Evolutionary conservation across 2,113 vertebrate species (phyloP).

Genomic region (Amphiprion ocellaris): DNA sequence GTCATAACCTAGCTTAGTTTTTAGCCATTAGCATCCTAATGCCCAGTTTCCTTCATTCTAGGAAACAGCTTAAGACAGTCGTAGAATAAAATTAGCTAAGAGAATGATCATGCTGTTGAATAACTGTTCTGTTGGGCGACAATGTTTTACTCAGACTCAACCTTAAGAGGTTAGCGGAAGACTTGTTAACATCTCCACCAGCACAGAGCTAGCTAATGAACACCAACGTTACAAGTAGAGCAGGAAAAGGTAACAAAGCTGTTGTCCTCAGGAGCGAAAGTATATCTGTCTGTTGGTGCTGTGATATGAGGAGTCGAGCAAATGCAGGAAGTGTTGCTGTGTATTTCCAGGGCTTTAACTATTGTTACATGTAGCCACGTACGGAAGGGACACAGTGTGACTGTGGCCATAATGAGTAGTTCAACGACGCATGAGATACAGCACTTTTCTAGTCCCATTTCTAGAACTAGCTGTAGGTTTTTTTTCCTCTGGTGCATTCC

Average conservation of each 20-base stretch:
- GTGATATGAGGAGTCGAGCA: too few species aligned
- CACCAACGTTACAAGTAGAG: not conserved
- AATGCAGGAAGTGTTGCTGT: not conserved
- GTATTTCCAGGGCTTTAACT: too few species aligned
- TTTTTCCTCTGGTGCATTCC: too few species aligned
- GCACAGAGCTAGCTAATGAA: constrained; percentile 17
- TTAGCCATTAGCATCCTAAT: constrained; percentile 27
- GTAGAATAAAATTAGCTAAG: not conserved
- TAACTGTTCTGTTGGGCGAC: not conserved
- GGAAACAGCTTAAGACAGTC: not conserved
- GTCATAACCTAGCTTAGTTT: constrained; percentile 16
- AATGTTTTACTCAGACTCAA: not conserved
- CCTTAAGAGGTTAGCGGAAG: not conserved
- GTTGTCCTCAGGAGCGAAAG: not conserved
- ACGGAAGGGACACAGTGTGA: too few species aligned
- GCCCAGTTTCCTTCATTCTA: not conserved
- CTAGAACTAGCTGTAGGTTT: too few species aligned
- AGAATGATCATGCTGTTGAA: not conserved
- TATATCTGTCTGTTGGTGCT: not conserved
- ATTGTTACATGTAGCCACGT: too few species aligned
- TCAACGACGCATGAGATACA: too few species aligned
- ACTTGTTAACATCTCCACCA: not conserved
- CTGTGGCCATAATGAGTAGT: too few species aligned
- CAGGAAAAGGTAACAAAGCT: not conserved
- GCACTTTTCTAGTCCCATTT: too few species aligned